Evolutionary conservation across 2,113 vertebrate genomes (phyloP).

Genomic region (Ginglymostoma cirratum): DNA sequence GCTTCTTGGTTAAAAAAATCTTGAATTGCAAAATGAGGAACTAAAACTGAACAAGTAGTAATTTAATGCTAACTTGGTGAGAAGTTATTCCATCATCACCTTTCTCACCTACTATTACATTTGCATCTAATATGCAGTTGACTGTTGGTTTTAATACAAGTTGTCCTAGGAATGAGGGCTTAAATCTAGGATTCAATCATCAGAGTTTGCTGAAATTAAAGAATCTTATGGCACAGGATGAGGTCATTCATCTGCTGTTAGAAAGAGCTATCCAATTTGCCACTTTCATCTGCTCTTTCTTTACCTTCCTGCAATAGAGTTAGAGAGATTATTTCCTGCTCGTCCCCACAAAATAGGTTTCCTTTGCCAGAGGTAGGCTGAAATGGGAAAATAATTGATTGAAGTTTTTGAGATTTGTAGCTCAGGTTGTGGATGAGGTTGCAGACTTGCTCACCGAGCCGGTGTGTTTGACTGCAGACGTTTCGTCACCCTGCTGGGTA

Average conservation of each 20-base stretch:
- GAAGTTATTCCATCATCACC: constrained; percentile 11
- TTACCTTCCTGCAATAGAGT: too few species aligned
- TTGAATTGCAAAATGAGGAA: background rate
- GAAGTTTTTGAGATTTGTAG: too few species aligned
- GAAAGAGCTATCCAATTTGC: background rate
- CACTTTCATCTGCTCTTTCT: background rate
- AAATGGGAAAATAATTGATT: background rate
- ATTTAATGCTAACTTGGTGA: background rate
- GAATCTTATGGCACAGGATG: background rate
- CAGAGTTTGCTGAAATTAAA: background rate
- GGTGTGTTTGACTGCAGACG: too few species aligned
- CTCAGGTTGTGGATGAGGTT: too few species aligned
- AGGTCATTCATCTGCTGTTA: background rate
- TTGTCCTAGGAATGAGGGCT: constrained; percentile 42
- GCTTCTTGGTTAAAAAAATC: background rate
- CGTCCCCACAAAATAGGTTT: background rate
- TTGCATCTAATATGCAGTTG: constrained; percentile 39
- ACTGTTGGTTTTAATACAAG: constrained; percentile 40
- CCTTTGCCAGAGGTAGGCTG: background rate
- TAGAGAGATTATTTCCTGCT: background rate
- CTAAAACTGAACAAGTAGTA: background rate
- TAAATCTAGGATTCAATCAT: constrained; percentile 43
- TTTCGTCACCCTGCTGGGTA: too few species aligned
- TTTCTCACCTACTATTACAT: constrained; percentile 40
- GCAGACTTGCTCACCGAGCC: too few species aligned